Base-by-base conservation (phyloP, 2,113 vertebrate species). In the Gorsachius goisagi region DNA sequence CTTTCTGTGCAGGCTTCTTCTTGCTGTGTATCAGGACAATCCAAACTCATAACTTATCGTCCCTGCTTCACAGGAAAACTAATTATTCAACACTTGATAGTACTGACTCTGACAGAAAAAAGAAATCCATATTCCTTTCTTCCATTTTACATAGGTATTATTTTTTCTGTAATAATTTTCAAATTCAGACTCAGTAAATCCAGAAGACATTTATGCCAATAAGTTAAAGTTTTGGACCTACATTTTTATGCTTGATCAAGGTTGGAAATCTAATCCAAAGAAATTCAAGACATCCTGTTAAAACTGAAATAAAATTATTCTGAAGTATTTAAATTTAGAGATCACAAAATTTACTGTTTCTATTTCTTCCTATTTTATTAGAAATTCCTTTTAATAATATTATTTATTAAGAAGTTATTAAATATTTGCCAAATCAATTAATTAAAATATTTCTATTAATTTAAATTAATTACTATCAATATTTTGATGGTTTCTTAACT, bases 61-160 rank as follows among this genome's bases (percentile, higher is more conserved):
- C 21, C 41, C 37, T 49, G 10, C 15, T 35, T 55, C 59, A 41
- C n/a, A 73, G 22, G 21, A 72, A 60, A 88, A 28, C 37, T 53
- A 73, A 24, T 67, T 84, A 84, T 72, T 88, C 79, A 55, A 33
- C 11, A 23, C 11, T 53, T 60, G 9, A 53, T 58, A 59, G 4
- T 12, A 71, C 20, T 15, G 4, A 33, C 13, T 81, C 26, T 44
- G 68, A 47, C 20, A 83, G 56, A 33, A 85, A 64, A 52, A 90
- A 56, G 85, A 56, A 18, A 3, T 15, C 27, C 0, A 0, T 32
- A 30, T 69, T 37, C 15, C 3, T 19, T 37, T 58, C 56, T 15
- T 81, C 14, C 9, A 35, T 66, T 71, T 83, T 64, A n/a, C 21
- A 30, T 64, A 63, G 27, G 30, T 33, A 18, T 79, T 66, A 28